These are phyloP conservation scores for Lota lota DNA, from an alignment of 2,113 vertebrate species.

Conservation along the genomic window DNA sequence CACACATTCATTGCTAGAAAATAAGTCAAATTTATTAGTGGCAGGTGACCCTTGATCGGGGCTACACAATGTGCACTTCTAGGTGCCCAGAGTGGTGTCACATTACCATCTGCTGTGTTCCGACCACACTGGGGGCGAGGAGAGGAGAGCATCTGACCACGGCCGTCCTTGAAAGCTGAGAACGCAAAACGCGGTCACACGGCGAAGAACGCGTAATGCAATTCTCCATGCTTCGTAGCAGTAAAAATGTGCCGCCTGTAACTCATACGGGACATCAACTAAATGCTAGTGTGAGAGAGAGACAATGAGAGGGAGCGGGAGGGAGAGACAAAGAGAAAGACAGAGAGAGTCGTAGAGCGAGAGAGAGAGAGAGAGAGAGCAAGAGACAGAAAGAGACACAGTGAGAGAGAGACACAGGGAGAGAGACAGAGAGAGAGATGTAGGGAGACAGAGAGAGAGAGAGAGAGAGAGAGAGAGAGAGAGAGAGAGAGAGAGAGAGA, in stretches of 20 bases:
- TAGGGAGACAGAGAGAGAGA: background rate
- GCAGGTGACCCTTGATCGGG: constrained; percentile 54
- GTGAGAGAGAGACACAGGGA: background rate
- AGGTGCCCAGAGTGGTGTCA: constrained; percentile 38
- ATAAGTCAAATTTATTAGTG: constrained; percentile 60
- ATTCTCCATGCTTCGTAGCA: constrained; percentile 31
- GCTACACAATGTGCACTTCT: constrained; percentile 10
- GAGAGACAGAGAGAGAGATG: background rate
- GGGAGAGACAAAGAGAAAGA: background rate
- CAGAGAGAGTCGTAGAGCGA: background rate
- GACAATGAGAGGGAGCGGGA: background rate
- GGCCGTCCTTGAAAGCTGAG: constrained; percentile 22
- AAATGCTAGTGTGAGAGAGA: constrained; percentile 31
- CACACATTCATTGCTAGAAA: constrained; percentile 33
- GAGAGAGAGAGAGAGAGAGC: background rate
- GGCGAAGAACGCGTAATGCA: constrained; percentile 21
- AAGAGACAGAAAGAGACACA: background rate
- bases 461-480: background rate
- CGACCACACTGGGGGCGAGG: background rate
- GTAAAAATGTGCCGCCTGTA: constrained; percentile 38
- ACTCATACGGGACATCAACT: constrained; percentile 44
- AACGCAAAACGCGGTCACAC: constrained; percentile 16
- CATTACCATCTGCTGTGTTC: constrained; percentile 50
- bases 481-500: constrained; percentile 10
- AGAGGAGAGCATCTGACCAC: constrained; percentile 2